These are phyloP conservation scores for Ctenoplectra terminalis DNA, from an alignment of 1,140 invertebrate species.

Conservation along the genomic window DNA sequence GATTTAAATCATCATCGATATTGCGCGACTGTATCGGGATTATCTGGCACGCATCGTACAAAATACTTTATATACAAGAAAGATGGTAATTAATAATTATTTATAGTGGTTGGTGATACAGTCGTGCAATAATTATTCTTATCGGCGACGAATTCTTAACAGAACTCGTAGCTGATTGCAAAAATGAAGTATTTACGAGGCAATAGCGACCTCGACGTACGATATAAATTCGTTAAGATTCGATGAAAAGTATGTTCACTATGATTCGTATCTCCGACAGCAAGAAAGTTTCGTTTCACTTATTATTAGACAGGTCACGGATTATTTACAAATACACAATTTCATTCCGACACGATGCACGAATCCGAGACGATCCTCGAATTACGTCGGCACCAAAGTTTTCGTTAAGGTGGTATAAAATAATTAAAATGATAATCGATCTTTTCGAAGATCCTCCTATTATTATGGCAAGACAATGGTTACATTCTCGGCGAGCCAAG, in stretches of 20 bases:
- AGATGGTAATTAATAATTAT: conserved; percentile 40
- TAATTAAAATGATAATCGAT: neutral
- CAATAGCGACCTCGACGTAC: neutral
- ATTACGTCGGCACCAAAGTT: neutral
- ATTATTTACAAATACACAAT: conserved; percentile 53
- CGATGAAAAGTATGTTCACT: neutral
- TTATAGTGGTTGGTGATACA: conserved; percentile 38
- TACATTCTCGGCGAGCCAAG: neutral
- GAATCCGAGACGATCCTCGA: neutral
- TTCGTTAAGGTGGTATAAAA: neutral
- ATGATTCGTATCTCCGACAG: neutral
- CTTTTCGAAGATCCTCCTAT: conserved; percentile 15
- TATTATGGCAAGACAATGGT: conserved; percentile 43
- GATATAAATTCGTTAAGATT: neutral
- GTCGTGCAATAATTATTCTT: conserved; percentile 22
- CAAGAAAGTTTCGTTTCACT: neutral
- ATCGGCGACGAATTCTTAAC: conserved; percentile 23
- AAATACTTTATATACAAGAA: conserved; percentile 52
- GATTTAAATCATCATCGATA: neutral
- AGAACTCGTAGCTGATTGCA: neutral
- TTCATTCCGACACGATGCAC: neutral
- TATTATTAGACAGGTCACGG: neutral
- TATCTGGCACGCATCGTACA: conserved; percentile 53
- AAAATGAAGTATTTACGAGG: neutral
- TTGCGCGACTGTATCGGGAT: conserved; percentile 51